Base-by-base conservation (phyloP, 2,113 vertebrate species). In the Phaetusa simplex region DNA sequence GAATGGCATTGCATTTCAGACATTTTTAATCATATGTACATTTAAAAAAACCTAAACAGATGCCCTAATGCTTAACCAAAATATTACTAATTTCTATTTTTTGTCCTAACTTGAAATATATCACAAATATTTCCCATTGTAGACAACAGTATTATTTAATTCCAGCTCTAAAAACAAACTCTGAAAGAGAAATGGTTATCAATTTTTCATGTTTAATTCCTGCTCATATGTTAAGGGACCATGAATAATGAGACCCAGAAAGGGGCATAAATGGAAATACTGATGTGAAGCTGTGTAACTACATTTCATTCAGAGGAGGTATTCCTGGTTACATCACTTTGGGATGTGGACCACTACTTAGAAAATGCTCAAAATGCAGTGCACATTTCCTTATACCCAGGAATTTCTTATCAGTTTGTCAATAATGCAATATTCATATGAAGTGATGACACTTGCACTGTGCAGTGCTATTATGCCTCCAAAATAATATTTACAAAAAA, bases 401-500 rank as follows among this genome's bases (percentile, higher is more conserved):
- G 40, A 96, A 91, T 97, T 97, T 94, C 94, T 95, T 96, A 96
- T 89, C 83, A 80, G 67, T 96, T 98, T 97, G 93, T 80, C 83
- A 96, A 91, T 93, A 94, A 97, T 92, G 58, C 53, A 97, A 78
- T 96, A 97, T 97, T 97, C 95, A 97, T 96, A 95, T 78, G 71
- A 97, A 97, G 62, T 84, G 62, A 96, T 95, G 82, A 67, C 82
- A 95, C 52, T 80, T 95, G 91, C 70, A 81, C 82, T 86, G 14
- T 90, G 58, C 40, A 97, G 64, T 74, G 80, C 9, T 93, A 34
- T 85, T 94, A 91, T 42, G 18, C 61, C 45, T 97, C 95, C 86
- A 96, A 52, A 97, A 97, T 90, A 96, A 94, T 97, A 97, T 97
- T 98, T 97, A 91, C 95, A 91, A 98, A 97, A 97, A 96, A 97